A percentile compares a stretch with the other conserved stretches of the same genome.
phyloP scores from a whole-genome alignment of 2,113 vertebrate species.

The Paratilapia polleni region DNA sequence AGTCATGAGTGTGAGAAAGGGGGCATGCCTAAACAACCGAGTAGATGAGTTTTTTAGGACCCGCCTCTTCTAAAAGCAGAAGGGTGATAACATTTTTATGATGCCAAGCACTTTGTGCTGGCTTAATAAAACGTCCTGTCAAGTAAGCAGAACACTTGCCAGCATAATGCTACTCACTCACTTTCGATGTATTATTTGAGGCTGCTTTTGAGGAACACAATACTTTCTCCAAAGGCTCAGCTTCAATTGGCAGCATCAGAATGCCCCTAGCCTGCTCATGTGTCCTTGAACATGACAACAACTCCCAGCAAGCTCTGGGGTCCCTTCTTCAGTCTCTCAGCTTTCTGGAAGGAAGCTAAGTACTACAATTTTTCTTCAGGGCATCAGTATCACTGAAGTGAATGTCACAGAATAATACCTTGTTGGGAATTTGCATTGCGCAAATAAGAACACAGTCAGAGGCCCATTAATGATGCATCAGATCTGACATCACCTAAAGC shows the following conservation, averaged over 20 bases:
- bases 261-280: not conserved
- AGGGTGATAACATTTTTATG: constrained; percentile 67
- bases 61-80: constrained; percentile 13
- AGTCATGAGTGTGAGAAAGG: constrained; percentile 31
- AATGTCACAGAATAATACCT: not conserved
- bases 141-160: constrained; percentile 10
- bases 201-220: constrained; percentile 17
- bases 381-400: not conserved
- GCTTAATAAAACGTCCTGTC: constrained; percentile 65
- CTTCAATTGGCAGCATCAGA: constrained; percentile 1
- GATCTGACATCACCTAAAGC: constrained; percentile 34
- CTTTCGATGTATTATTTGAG: not conserved
- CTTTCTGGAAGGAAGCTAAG: not conserved
- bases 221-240: constrained; percentile 6
- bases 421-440: not conserved
- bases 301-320: not conserved
- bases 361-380: not conserved
- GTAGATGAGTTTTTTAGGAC: constrained; percentile 14
- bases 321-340: not conserved
- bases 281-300: constrained; percentile 22
- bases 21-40: constrained; percentile 13
- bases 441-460: not conserved
- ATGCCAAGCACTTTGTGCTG: constrained; percentile 58
- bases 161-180: not conserved
- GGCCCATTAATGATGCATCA: constrained; percentile 31